Evolutionary conservation across 1,140 invertebrate genomes (phyloP).

Genomic region (Frieseomelitta varia): DNA sequence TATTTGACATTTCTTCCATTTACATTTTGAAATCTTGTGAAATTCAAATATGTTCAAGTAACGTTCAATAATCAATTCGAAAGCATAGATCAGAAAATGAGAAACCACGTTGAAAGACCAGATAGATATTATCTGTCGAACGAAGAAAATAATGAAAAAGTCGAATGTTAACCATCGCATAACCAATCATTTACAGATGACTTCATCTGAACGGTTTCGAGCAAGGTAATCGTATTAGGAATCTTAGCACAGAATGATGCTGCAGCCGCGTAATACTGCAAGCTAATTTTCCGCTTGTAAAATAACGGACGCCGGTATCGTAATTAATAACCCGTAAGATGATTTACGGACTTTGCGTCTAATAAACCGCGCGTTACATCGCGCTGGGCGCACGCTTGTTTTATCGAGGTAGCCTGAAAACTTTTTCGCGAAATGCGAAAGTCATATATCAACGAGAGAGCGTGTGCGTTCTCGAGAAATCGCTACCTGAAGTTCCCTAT

Average conservation of each 20-base stretch:
- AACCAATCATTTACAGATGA: not conserved
- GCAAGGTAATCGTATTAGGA: conserved; percentile 45
- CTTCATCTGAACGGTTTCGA: not conserved
- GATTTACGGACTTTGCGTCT: conserved; percentile 50
- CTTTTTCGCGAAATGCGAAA: conserved; percentile 30
- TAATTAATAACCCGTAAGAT: conserved; percentile 57
- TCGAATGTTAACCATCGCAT: not conserved
- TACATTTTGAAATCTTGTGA: no score
- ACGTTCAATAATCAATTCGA: no score
- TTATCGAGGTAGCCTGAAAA: conserved; percentile 19
- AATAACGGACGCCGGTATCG: conserved; percentile 45
- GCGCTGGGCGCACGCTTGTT: conserved; percentile 1
- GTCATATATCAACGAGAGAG: not conserved
- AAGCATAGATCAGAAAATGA: no score
- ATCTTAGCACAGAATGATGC: conserved; percentile 37
- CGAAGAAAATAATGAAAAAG: not conserved
- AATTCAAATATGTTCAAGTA: no score
- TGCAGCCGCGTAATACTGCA: conserved; percentile 41
- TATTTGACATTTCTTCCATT: no score
- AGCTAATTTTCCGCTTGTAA: conserved; percentile 54
- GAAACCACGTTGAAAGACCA: no score
- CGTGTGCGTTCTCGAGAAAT: not conserved
- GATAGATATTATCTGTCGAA: not conserved
- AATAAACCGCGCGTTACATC: conserved; percentile 46
- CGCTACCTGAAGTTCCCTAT: no score